Conservation (phyloP, 2,113 vertebrate species). For the Mus pahari region DNA sequence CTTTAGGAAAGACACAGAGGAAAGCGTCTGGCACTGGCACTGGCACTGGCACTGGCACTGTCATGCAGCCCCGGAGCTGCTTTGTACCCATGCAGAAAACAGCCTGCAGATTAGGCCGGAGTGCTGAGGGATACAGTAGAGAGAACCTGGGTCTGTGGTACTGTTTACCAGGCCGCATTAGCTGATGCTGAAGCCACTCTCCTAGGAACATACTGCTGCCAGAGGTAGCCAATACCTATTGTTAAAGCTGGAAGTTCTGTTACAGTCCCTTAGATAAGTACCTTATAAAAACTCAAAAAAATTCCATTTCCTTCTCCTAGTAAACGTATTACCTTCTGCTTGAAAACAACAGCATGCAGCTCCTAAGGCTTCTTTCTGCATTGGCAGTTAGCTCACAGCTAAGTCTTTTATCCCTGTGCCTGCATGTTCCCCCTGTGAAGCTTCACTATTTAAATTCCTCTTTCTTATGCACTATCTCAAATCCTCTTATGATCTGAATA, state of each 20-base stretch:
- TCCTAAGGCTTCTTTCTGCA: background rate
- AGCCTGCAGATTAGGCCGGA: background rate
- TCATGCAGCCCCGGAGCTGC: background rate
- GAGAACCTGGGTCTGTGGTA: background rate
- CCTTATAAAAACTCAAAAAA: background rate
- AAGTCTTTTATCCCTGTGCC: background rate
- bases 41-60: background rate
- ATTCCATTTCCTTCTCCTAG: background rate
- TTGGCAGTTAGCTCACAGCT: background rate
- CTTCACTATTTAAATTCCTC: background rate
- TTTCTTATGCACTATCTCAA: background rate
- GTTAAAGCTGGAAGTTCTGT: background rate
- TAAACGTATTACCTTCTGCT: background rate
- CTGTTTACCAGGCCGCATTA: background rate
- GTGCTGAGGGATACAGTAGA: background rate
- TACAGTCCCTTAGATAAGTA: background rate
- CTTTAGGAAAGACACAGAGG: background rate
- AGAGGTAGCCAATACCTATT: background rate
- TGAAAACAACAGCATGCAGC: background rate
- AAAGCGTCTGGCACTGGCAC: background rate
- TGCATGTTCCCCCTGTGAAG: rapidly evolving
- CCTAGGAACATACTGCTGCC: background rate
- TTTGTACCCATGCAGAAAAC: background rate
- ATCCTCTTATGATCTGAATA: background rate
- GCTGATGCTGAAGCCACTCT: background rate